Conservation (phyloP, 2,113 vertebrate genomes). For the Anser cygnoides region DNA sequence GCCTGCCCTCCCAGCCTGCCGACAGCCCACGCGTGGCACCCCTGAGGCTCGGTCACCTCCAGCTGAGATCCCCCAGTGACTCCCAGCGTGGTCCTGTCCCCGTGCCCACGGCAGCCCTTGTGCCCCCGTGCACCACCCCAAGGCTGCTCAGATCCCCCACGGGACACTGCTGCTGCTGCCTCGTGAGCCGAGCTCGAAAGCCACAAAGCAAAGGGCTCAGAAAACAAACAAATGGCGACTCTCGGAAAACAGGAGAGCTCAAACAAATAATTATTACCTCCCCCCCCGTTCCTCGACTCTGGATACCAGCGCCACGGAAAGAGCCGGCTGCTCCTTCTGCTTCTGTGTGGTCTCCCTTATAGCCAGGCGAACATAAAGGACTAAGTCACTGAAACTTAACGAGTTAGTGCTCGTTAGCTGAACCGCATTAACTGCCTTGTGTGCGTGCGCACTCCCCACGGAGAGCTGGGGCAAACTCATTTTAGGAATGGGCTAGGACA, state of each 20-base stretch:
- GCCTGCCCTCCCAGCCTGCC: background rate
- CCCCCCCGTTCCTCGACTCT: background rate
- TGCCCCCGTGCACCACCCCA: accelerated
- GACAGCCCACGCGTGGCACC: background rate
- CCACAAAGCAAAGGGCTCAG: background rate
- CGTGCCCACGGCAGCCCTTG: background rate
- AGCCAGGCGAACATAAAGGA: conserved; percentile 49
- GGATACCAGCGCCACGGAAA: background rate
- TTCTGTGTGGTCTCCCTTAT: conserved; percentile 63
- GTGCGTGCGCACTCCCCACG: background rate
- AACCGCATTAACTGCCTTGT: background rate
- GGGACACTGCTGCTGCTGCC: background rate
- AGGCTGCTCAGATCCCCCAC: background rate
- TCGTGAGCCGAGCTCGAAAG: background rate
- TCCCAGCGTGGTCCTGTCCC: background rate
- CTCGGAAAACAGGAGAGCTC: conserved; percentile 41
- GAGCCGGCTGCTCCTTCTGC: conserved; percentile 23
- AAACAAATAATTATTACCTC: conserved; percentile 62
- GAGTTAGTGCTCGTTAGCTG: conserved; percentile 65
- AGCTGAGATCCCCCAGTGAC: background rate
- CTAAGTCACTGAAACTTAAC: conserved; percentile 62
- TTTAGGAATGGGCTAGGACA: background rate
- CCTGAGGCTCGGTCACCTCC: background rate
- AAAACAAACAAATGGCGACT: conserved; percentile 37
- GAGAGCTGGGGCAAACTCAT: background rate